Evolutionary conservation across 64 coral and sea anemone genomes (phyloP).

Genomic region (Montipora cactus): DNA sequence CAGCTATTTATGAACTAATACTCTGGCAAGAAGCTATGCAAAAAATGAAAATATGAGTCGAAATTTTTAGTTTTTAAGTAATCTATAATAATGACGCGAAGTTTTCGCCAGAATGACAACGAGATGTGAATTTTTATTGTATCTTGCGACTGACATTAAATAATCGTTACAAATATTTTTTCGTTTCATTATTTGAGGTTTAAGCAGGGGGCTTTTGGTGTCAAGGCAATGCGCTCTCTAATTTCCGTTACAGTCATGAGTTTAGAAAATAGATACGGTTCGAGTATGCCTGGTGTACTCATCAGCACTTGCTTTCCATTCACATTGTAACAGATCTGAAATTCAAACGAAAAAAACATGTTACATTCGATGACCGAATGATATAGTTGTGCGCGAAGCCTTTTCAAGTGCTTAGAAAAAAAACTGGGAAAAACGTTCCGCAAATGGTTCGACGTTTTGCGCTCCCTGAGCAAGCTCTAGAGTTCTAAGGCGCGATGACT

Average conservation of each 20-base stretch:
- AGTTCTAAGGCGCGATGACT: no score
- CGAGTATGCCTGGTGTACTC: not conserved
- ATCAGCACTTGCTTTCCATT: slow-evolving; percentile 31
- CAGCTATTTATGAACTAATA: not conserved
- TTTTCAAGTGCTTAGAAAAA: no score
- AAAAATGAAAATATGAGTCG: not conserved
- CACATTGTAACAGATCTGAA: slow-evolving; percentile 49
- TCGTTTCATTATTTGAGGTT: slow-evolving; percentile 52
- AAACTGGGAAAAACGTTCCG: no score
- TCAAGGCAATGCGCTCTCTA: slow-evolving; percentile 41
- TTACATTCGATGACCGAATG: not conserved
- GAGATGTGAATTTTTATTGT: not conserved
- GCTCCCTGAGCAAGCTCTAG: no score
- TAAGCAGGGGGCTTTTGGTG: slow-evolving; percentile 61
- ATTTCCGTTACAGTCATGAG: slow-evolving; percentile 35
- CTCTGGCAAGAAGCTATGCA: not conserved
- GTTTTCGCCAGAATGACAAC: not conserved
- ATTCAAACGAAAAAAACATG: not conserved
- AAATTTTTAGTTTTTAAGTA: not conserved
- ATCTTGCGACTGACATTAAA: not conserved
- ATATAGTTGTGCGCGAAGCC: no score
- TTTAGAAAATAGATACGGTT: slow-evolving; percentile 55
- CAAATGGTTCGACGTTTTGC: no score
- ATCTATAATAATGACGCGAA: not conserved
- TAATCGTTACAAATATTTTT: not conserved